Evolutionary conservation across 2,888 invertebrate species (phyloP).

Genomic region (Scelioninae gen. 1): DNA sequence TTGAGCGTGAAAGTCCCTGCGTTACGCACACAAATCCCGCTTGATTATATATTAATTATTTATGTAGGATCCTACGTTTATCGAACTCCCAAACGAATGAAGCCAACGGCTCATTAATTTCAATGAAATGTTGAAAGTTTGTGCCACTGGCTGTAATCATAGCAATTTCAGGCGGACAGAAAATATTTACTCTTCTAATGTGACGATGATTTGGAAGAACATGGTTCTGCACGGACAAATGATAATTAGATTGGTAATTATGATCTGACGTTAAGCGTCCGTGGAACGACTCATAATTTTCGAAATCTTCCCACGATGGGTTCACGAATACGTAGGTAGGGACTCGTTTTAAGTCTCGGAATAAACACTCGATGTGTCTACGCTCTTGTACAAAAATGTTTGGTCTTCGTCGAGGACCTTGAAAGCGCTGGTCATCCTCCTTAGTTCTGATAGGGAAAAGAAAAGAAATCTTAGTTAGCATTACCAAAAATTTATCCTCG

Average conservation of each 20-base stretch:
- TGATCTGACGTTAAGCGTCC: not conserved
- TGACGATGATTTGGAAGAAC: constrained; percentile 30
- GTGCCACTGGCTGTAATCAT: constrained; percentile 42
- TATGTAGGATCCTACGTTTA: constrained; percentile 78
- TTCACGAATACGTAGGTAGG: constrained; percentile 41
- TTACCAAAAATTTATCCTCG: constrained; percentile 42
- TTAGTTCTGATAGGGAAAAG: constrained; percentile 40
- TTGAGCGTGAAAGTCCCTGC: constrained; percentile 72
- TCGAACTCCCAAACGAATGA: constrained; percentile 47
- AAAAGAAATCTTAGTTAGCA: constrained; percentile 43
- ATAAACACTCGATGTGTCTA: constrained; percentile 81
- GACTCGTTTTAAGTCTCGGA: constrained; percentile 64
- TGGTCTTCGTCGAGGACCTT: constrained; percentile 75
- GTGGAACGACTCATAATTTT: constrained; percentile 18
- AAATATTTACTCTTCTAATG: constrained; percentile 48
- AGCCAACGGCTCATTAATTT: constrained; percentile 77
- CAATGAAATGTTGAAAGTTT: constrained; percentile 75
- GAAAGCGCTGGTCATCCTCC: constrained; percentile 67
- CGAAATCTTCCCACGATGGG: constrained; percentile 63
- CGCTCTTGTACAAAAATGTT: constrained; percentile 79
- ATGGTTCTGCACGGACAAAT: constrained; percentile 16
- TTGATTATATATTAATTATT: constrained; percentile 84
- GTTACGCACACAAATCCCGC: constrained; percentile 76
- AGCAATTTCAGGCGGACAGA: constrained; percentile 23
- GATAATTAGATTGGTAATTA: constrained; percentile 74